phyloP scores from a whole-genome alignment of 2,797 vertebrate genomes.

The Harpagifer antarcticus region DNA sequence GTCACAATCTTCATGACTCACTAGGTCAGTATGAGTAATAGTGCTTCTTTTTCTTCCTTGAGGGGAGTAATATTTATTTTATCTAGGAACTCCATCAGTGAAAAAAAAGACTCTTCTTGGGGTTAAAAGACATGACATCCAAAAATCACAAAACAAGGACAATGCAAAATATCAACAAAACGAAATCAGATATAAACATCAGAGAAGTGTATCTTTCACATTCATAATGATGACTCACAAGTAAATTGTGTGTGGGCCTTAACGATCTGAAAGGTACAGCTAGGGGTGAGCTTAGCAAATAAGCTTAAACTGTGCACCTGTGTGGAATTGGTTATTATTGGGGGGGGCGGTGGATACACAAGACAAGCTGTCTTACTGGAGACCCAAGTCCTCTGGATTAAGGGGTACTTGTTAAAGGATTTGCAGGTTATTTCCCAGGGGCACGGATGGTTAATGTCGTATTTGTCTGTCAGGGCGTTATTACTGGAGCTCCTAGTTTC shows the following conservation, averaged over 20 bases:
- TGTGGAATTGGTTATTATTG: not conserved
- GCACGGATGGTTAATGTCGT: not conserved
- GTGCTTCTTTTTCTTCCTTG: not conserved
- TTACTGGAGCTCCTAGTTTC: conserved; percentile 16
- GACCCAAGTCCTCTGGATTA: conserved; percentile 21
- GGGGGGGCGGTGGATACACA: conserved; percentile 1
- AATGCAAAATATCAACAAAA: too few relatives aligned
- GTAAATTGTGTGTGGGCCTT: too few relatives aligned
- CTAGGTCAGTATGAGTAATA: not conserved
- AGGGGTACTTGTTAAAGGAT: conserved; percentile 29
- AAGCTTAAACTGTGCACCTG: too few relatives aligned
- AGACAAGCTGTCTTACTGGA: conserved; percentile 7
- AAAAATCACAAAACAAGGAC: too few relatives aligned
- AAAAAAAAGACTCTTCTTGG: too few relatives aligned
- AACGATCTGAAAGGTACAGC: too few relatives aligned
- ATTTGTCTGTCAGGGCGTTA: conserved; percentile 1
- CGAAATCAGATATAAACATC: too few relatives aligned
- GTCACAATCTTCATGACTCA: not conserved
- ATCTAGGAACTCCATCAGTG: too few relatives aligned
- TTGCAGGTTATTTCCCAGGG: conserved; percentile 24
- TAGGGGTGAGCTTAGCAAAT: too few relatives aligned
- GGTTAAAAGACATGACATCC: too few relatives aligned
- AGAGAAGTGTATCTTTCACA: too few relatives aligned
- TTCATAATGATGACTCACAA: too few relatives aligned
- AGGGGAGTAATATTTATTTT: not conserved